These are phyloP conservation scores for Xestia ashworthii DNA, from an alignment of 2,888 invertebrate genomes.

Conservation along the genomic window DNA sequence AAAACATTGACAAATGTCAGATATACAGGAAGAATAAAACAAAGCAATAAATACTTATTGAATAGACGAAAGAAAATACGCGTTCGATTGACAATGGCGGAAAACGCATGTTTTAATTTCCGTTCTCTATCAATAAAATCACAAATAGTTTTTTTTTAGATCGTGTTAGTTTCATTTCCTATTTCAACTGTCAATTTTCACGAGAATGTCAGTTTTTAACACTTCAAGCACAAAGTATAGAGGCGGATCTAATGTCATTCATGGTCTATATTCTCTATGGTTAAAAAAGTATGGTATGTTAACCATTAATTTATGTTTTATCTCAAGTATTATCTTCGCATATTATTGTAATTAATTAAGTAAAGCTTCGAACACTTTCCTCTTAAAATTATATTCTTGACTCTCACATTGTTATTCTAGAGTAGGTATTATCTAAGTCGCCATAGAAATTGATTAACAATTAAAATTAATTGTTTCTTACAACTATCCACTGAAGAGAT, in stretches of 20 bases:
- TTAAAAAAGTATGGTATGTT: neutral
- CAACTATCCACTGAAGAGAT: conserved; percentile 1
- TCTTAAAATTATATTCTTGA: neutral
- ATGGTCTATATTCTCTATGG: neutral
- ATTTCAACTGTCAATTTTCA: conserved; percentile 1
- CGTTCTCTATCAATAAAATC: conserved; percentile 31
- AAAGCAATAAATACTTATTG: conserved; percentile 1
- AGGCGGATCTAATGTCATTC: too few species aligned
- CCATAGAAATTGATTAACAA: conserved; percentile 21
- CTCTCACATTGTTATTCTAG: neutral
- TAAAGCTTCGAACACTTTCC: neutral
- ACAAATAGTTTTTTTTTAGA: conserved; percentile 12
- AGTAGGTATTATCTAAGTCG: neutral
- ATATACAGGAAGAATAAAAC: neutral
- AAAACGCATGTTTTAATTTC: conserved; percentile 39
- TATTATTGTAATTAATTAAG: neutral
- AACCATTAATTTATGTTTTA: neutral
- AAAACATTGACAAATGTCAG: neutral
- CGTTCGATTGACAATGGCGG: conserved; percentile 28
- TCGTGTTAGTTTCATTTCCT: conserved; percentile 31
- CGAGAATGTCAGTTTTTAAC: neutral
- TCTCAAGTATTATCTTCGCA: neutral
- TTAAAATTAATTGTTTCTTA: conserved; percentile 48
- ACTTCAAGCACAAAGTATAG: too few species aligned
- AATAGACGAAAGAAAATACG: neutral